phyloP scores from a whole-genome alignment of 2,113 vertebrate species.

The Hippocampus mohnikei region DNA sequence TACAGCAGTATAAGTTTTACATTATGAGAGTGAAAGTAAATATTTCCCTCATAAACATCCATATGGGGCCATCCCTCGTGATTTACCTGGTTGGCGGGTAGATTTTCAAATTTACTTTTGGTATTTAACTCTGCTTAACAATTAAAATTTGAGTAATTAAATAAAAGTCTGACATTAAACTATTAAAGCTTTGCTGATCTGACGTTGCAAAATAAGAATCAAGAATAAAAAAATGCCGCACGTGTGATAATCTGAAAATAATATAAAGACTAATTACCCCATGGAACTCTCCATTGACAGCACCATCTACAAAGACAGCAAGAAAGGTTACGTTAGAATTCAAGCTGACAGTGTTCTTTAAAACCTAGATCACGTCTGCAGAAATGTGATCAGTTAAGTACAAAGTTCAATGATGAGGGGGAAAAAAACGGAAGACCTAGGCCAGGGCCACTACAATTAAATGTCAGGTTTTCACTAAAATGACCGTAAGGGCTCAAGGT shows the following conservation, averaged over 20 bases:
- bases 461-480: neutral
- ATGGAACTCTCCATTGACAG: conserved; percentile 82
- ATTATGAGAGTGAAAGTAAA: neutral
- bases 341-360: neutral
- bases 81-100: too few relatives aligned
- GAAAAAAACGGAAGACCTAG: neutral
- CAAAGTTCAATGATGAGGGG: conserved; percentile 3
- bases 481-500: neutral
- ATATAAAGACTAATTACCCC: conserved; percentile 63
- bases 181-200: neutral
- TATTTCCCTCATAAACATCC: neutral
- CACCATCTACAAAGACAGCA: conserved; percentile 66
- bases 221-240: neutral
- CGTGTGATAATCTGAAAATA: neutral
- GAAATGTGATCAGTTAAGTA: neutral
- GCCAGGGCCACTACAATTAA: neutral
- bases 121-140: too few relatives aligned
- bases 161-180: neutral
- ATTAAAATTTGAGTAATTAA: too few relatives aligned
- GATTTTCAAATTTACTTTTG: too few relatives aligned
- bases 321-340: conserved; percentile 16
- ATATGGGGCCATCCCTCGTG: too few relatives aligned
- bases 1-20: neutral
- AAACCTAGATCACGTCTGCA: neutral
- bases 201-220: neutral